Evolutionary conservation across 2,113 vertebrate species (phyloP).

Genomic region (Orycteropus afer): DNA sequence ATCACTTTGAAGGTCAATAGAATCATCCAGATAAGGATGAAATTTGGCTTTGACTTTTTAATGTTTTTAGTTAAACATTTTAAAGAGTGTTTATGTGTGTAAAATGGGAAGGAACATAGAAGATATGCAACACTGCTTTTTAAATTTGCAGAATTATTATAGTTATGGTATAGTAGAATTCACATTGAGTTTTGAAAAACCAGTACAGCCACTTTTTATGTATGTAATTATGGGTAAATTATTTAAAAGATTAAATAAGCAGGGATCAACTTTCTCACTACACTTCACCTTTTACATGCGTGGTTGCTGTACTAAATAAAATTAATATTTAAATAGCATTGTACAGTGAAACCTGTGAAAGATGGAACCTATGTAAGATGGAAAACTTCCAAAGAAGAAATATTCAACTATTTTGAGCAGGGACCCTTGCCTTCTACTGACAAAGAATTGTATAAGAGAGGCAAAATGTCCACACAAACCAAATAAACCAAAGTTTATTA

Average conservation of each 20-base stretch:
- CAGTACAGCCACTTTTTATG: not conserved
- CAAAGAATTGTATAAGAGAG: no score
- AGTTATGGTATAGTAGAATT: not conserved
- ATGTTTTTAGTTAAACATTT: not conserved
- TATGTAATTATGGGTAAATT: not conserved
- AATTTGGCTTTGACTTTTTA: not conserved
- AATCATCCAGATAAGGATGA: not conserved
- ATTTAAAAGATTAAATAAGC: not conserved
- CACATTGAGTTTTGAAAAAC: not conserved
- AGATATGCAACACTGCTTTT: not conserved
- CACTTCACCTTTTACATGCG: constrained; percentile 1
- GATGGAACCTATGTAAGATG: no score
- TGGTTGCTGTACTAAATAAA: not conserved
- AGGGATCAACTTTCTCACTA: not conserved
- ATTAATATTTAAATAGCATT: not conserved
- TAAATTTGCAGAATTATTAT: not conserved
- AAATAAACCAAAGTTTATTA: no score
- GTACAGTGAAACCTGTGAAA: no score
- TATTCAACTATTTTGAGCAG: no score
- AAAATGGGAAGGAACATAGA: not conserved
- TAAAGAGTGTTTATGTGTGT: not conserved
- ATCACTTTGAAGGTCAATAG: not conserved
- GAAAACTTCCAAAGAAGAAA: no score
- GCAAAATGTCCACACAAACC: no score
- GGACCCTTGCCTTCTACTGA: no score